Conservation (phyloP, 2,797 vertebrate genomes). For the Neostethus bicornis region DNA sequence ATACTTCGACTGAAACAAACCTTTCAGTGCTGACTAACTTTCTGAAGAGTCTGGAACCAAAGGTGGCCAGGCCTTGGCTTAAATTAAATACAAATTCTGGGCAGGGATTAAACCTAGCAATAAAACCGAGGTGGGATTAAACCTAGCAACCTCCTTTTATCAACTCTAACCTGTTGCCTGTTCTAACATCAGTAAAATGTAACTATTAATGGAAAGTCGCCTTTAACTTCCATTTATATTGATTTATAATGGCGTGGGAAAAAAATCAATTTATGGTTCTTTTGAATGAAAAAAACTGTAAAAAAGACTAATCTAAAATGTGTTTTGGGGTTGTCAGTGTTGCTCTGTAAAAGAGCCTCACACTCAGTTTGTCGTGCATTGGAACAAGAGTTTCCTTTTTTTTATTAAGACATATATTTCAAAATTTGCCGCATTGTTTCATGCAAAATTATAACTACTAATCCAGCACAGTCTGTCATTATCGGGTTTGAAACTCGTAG, state of each 20-base stretch:
- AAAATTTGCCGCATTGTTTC: not conserved
- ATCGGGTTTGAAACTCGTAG: not conserved
- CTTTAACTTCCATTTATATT: too few species aligned
- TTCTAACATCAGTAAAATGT: not conserved
- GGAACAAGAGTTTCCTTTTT: too few species aligned
- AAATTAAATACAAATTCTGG: not conserved
- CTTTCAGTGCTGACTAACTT: slow-evolving; percentile 39
- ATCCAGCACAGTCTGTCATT: not conserved
- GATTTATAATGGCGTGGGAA: too few species aligned
- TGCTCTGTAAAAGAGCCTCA: too few species aligned
- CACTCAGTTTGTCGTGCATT: too few species aligned
- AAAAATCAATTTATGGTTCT: too few species aligned
- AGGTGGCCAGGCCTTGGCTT: slow-evolving; percentile 3
- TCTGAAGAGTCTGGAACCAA: not conserved
- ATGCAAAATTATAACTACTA: not conserved
- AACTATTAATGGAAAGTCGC: not conserved
- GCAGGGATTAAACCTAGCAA: not conserved
- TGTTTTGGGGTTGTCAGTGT: too few species aligned
- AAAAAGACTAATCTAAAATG: too few species aligned
- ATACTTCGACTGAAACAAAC: slow-evolving; percentile 38
- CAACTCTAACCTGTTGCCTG: not conserved
- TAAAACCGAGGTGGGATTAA: too few species aligned
- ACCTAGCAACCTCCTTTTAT: not conserved
- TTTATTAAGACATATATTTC: too few species aligned
- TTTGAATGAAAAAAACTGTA: too few species aligned